Base-by-base conservation (phyloP, 1,140 invertebrate genomes). In the Zaprionus inermis region DNA sequence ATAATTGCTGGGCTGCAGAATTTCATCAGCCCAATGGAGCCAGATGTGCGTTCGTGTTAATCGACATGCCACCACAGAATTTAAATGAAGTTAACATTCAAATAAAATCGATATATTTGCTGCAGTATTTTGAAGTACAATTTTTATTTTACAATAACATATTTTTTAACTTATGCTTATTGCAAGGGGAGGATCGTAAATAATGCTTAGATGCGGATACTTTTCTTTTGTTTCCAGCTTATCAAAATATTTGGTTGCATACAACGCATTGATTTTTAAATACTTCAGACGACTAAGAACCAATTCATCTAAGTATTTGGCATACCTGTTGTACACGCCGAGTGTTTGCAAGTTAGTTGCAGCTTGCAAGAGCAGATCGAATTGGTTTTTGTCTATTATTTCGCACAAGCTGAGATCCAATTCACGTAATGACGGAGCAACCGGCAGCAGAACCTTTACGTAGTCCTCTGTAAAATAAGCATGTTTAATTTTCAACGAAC, bases 321-420 rank as follows among this genome's bases (percentile, higher is more conserved):
- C 32, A 20, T 61, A 57, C 11, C 44, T 60, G 52, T 77, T 81
- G 1, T 66, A 60, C 5, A 86, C 10, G 7, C 63, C 34, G 3
- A 86, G 52, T 2, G 49, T 66, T 32, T 72, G 36, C 1, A 86
- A 24, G 9, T 79, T 55, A n/a, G 67, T 51, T 14, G 83, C 60
- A 10, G 60, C 66, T 20, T 63, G 38, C 12, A 86, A 54, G 6
- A 88, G 51, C 7, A 54, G n/a, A n/a, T 28, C 28, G 28, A 86
- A 66, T 58, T 79, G 73, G 24, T 36, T 28, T 7, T 32, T 30
- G 11, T 88, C 72, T 1, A 36, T 9, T n/a, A 83, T 59, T 24
- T 74, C 70, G n/a, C 76, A 78, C 12, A 57, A 44, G 14, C 79
- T 70, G 38, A 88, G 46, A 56, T 86, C 79, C 32, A 86, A 38